These are phyloP conservation scores for Gorilla gorilla DNA, from an alignment of 2,113 vertebrate genomes.

Conservation along the genomic window DNA sequence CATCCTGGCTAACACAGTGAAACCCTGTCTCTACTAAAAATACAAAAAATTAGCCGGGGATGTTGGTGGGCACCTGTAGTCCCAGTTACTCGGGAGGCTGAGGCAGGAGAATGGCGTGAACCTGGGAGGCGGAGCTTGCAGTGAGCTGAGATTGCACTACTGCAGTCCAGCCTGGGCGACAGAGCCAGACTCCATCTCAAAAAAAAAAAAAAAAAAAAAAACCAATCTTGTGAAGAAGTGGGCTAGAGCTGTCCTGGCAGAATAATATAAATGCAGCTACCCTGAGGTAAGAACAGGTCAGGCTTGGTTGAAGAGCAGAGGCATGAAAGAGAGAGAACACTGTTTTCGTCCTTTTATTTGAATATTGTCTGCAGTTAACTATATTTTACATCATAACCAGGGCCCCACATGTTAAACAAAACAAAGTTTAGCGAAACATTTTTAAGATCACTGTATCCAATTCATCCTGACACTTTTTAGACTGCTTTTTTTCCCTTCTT, in stretches of 20 bases:
- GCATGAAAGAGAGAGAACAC: not conserved
- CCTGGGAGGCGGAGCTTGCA: too few species aligned
- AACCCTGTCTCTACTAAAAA: too few species aligned
- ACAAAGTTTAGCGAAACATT: not conserved
- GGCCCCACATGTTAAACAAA: not conserved
- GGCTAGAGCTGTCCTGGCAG: not conserved
- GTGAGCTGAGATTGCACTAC: too few species aligned
- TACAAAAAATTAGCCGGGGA: too few species aligned
- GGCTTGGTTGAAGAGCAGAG: not conserved
- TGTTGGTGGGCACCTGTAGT: too few species aligned
- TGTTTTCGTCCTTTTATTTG: not conserved
- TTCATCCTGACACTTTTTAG: not conserved
- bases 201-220: too few species aligned
- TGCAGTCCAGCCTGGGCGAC: too few species aligned
- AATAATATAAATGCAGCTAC: not conserved
- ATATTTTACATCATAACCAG: not conserved
- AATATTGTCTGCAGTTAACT: not conserved
- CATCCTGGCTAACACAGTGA: too few species aligned
- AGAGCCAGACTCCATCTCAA: fast-evolving
- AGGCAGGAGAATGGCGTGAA: too few species aligned
- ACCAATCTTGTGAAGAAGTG: not conserved
- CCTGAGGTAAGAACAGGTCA: not conserved
- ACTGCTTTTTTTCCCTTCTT: not conserved
- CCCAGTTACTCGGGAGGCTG: too few species aligned
- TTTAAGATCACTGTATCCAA: not conserved